Base-by-base conservation (phyloP, 1,140 invertebrate species). In the Pogonomyrmex californicus region DNA sequence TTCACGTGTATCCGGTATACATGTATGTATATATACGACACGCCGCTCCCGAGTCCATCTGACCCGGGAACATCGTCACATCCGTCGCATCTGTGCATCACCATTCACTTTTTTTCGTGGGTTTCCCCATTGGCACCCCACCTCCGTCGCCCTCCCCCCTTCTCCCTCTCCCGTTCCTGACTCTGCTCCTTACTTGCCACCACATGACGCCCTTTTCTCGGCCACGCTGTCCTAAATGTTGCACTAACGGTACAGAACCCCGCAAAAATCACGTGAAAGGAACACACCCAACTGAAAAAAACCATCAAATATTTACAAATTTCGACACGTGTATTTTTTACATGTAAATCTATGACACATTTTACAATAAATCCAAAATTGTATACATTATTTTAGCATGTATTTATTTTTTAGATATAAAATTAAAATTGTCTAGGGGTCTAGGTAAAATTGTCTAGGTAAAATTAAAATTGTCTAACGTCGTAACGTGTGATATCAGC, bases 1-100 rank as follows among this genome's bases (percentile, higher is more conserved):
- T 47, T 23, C 68, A 9, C 49, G 54, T 85, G 47, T 76, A 83
- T 56, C 41, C 66, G 75, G 33, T 60, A 17, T 73, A 60, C 23
- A 10, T 4, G 47, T 47, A 33, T 17, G 2, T 17, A 12, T 23
- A 75, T 49, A 44, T 30, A 65, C 56, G 9, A 10, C 12, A 49
- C 23, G 14, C 54, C 1, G 71, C 12, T 47, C 49, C n/a, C n/a
- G 68, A 88, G 87, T 86, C 58, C 81, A 85, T 85, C 85, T 68
- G 71, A 38, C 81, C 66, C 30, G 17, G 65, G 85, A 87, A 81
- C 86, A 63, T 89, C 90, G 75, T 93, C 93, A 91, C 93, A 94
- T 95, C 94, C 93, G 94, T 91, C 92, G 92, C 93, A 94, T 94
- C 93, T 95, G 94, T 94, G 93, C 93, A 88, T 94, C 92, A 91